Conservation (phyloP, 2,888 invertebrate species). For the Cactoblastis cactorum region DNA sequence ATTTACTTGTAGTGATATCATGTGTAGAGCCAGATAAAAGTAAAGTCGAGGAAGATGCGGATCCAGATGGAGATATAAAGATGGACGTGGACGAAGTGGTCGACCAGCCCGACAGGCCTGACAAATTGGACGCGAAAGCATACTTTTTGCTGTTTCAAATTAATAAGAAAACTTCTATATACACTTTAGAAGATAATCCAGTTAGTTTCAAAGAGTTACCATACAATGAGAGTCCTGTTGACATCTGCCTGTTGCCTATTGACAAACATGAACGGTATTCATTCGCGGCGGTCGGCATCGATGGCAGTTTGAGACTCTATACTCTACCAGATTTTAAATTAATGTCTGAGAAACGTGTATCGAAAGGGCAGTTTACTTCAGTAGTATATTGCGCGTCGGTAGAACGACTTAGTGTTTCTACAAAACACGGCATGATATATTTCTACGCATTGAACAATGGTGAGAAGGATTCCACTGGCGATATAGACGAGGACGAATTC, state of each 20-base stretch:
- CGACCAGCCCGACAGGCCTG: slow-evolving; percentile 42
- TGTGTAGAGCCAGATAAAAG: slow-evolving; percentile 53
- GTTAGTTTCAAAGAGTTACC: slow-evolving; percentile 80
- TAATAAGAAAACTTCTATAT: slow-evolving; percentile 56
- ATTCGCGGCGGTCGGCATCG: slow-evolving; percentile 85
- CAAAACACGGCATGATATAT: slow-evolving; percentile 88
- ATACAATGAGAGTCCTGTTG: slow-evolving; percentile 83
- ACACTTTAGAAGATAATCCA: slow-evolving; percentile 79
- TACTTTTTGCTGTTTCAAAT: slow-evolving; percentile 64
- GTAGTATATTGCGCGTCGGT: slow-evolving; percentile 93
- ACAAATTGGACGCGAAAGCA: slow-evolving; percentile 51
- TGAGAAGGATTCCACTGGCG: slow-evolving; percentile 85
- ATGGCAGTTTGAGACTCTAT: slow-evolving; percentile 86
- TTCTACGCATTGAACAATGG: slow-evolving; percentile 88
- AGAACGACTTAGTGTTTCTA: slow-evolving; percentile 91
- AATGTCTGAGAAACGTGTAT: slow-evolving; percentile 83
- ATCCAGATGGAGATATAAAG: slow-evolving; percentile 59
- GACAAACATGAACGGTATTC: slow-evolving; percentile 77
- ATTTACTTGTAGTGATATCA: slow-evolving; percentile 81
- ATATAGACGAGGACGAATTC: slow-evolving; percentile 85
- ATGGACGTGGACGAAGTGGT: slow-evolving; percentile 66
- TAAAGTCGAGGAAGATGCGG: slow-evolving; percentile 49
- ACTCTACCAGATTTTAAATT: slow-evolving; percentile 84
- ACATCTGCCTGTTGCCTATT: slow-evolving; percentile 83
- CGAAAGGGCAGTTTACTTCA: slow-evolving; percentile 86